These are phyloP conservation scores for Muscicapa striata DNA, from an alignment of 2,797 vertebrate genomes.

Conservation along the genomic window DNA sequence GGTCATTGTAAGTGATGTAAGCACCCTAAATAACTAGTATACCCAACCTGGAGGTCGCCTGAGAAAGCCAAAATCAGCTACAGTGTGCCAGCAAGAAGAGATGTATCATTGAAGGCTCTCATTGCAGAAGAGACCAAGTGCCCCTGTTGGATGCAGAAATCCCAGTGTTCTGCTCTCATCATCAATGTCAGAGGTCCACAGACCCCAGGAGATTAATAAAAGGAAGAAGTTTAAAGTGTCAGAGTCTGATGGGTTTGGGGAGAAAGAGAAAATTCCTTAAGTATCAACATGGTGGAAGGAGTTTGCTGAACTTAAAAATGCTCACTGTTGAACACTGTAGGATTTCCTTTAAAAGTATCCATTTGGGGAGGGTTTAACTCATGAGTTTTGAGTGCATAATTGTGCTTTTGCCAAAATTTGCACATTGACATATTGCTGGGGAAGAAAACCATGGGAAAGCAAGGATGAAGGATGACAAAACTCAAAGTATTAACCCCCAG, in stretches of 20 bases:
- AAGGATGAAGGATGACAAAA: not conserved
- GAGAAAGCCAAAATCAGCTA: not conserved
- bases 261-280: not conserved
- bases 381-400: not conserved
- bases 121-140: not conserved
- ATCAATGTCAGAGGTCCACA: not conserved
- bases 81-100: not conserved
- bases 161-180: not conserved
- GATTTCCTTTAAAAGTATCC: not conserved
- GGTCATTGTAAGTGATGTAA: not conserved
- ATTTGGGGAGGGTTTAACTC: not conserved
- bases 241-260: fast-evolving
- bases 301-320: not conserved
- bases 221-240: not conserved
- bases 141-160: fast-evolving
- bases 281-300: fast-evolving
- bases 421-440: not conserved
- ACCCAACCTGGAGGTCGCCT: not conserved
- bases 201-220: fast-evolving
- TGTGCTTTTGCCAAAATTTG: not conserved
- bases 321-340: not conserved
- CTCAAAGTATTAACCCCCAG: not conserved
- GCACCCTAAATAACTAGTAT: not conserved
- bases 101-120: not conserved
- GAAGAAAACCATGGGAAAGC: not conserved